Base-by-base conservation (phyloP, 2,888 invertebrate genomes). In the Noctua fimbriata region DNA sequence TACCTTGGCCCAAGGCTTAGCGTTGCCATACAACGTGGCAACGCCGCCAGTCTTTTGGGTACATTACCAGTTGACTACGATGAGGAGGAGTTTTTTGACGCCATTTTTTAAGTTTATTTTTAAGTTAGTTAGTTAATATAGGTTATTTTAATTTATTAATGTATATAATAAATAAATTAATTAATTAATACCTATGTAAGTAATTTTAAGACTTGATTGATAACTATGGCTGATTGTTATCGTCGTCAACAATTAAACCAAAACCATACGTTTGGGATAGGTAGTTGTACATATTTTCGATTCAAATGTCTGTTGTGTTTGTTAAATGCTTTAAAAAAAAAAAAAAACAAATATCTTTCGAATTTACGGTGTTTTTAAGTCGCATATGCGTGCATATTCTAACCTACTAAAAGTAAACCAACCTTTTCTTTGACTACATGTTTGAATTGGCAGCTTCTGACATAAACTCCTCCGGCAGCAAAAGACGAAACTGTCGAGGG, bases 381-480 rank as follows among this genome's bases (percentile, higher is more conserved):
- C 60, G 28, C 28, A 14, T 58, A 58, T 58, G n/a, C 14, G 28
- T 28, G 18, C 18, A 63, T 32, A 32, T 63, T 32, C n/a, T n/a
- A n/a, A n/a, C n/a, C n/a, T 63, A 32, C 1, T 63, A 9, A 21
- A 63, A 18, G 63, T 32, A 21, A 63, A 65, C 63, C 10, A 65
- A 65, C 63, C 63, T 65, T 32, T 65, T 65, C 16, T 65, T 36
- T 65, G 63, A 36, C 32, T 65, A 65, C 32, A 65, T 65, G 21
- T 65, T 65, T 21, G 63, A 10, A 65, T 32, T 21, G 32, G 18
- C 32, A 1, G 18, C 63, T 65, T 32, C 63, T 63, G 10, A 21
- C 63, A 65, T 60, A 18, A 32, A 65, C 63, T 10, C 28, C 14
- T 28, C 60, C 28, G 21, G 63, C 63, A 65, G 36, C n/a, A 3